phyloP scores from a whole-genome alignment of 2,797 vertebrate species.

The Perdix hodgsoniae region DNA sequence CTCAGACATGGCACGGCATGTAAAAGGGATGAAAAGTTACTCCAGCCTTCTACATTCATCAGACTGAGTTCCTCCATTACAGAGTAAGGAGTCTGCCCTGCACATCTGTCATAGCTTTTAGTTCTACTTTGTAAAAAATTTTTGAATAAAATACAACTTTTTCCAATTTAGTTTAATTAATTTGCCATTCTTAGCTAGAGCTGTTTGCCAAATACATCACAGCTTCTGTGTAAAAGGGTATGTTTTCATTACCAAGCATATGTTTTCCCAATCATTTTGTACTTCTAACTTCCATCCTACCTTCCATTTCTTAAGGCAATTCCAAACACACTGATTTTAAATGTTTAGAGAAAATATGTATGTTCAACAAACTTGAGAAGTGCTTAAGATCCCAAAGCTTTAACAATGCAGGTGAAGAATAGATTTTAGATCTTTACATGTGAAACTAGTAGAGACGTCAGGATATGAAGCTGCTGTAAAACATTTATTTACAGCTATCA shows the following conservation, averaged over 20 bases:
- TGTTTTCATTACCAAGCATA: background rate
- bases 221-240: background rate
- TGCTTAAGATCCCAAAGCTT: background rate
- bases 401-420: background rate
- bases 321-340: background rate
- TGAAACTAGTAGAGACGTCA: background rate
- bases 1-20: conserved; percentile 50
- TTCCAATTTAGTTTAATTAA: background rate
- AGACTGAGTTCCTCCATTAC: background rate
- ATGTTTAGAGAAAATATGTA: background rate
- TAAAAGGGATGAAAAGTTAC: conserved; percentile 27
- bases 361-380: background rate
- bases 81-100: background rate
- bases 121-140: no score
- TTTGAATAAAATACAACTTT: background rate
- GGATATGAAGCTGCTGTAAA: background rate
- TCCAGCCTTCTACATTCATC: background rate
- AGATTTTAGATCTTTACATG: background rate
- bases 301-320: background rate
- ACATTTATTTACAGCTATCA: background rate
- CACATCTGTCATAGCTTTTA: background rate
- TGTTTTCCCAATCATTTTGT: background rate
- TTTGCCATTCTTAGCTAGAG: background rate
- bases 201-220: background rate
- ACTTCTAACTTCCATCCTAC: background rate